These are phyloP conservation scores for Enteromius unitaeniatus DNA, from an alignment of 2,797 vertebrate genomes.

Conservation along the genomic window DNA sequence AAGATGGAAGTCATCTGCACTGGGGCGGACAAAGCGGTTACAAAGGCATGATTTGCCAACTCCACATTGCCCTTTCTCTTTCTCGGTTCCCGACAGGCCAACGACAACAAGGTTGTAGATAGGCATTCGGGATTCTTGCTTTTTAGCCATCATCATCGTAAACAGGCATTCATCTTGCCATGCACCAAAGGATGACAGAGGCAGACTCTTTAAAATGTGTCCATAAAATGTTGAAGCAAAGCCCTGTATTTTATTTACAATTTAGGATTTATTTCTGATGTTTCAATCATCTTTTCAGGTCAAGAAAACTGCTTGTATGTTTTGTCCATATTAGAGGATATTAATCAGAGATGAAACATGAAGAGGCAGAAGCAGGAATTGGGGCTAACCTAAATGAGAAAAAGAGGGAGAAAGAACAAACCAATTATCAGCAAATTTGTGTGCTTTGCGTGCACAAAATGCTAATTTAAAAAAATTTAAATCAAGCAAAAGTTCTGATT, in stretches of 20 bases:
- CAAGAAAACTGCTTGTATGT: slow-evolving; percentile 33
- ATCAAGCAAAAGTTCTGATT: not conserved
- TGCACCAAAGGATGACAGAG: slow-evolving; percentile 78
- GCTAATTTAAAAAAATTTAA: not conserved
- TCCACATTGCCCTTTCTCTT: slow-evolving; percentile 89
- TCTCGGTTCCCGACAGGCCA: slow-evolving; percentile 87
- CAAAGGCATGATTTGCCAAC: slow-evolving; percentile 88
- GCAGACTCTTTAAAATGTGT: slow-evolving; percentile 71
- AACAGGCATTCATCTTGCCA: slow-evolving; percentile 88
- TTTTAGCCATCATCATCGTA: slow-evolving; percentile 91
- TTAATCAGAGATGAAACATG: not conserved
- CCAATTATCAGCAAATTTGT: slow-evolving; percentile 6
- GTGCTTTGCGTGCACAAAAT: no score
- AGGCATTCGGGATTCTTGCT: slow-evolving; percentile 87
- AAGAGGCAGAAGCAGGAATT: slow-evolving; percentile 32
- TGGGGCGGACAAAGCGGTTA: slow-evolving; percentile 86
- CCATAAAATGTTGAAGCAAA: slow-evolving; percentile 64
- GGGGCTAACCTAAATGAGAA: slow-evolving; percentile 42
- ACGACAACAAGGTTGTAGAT: slow-evolving; percentile 88
- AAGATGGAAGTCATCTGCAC: slow-evolving; percentile 86
- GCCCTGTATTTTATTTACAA: slow-evolving; percentile 48
- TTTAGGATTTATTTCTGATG: not conserved
- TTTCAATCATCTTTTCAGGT: slow-evolving; percentile 33
- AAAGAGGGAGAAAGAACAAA: slow-evolving; percentile 27
- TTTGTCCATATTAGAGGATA: slow-evolving; percentile 64